Evolutionary conservation across 2,113 vertebrate species (phyloP).

Genomic region (Sarotherodon lohbergeri): DNA sequence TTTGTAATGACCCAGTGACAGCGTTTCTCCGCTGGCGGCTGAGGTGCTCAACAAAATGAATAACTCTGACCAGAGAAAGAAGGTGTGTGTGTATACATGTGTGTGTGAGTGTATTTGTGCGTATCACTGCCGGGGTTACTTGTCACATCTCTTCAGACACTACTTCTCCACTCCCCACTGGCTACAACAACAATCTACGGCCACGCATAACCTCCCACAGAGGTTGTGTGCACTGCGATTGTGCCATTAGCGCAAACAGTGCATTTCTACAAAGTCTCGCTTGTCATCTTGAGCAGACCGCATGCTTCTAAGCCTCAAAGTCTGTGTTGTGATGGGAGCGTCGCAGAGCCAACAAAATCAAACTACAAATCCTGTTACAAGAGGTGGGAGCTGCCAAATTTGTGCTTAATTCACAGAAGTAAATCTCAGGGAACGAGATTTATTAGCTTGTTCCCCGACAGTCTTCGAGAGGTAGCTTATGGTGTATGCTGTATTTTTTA

Average conservation of each 20-base stretch:
- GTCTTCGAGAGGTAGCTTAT: constrained; percentile 36
- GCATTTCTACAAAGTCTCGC: constrained; percentile 11
- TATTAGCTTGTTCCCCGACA: constrained; percentile 13
- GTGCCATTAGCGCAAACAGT: constrained; percentile 21
- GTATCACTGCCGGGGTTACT: constrained; percentile 13
- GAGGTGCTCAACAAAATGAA: constrained; percentile 60
- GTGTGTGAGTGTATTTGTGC: constrained; percentile 14
- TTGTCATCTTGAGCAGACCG: constrained; percentile 24
- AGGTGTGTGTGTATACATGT: neutral
- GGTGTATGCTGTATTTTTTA: constrained; percentile 27
- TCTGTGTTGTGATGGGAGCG: constrained; percentile 1
- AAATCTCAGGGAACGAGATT: neutral
- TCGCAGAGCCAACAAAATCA: constrained; percentile 48
- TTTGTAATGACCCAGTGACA: constrained; percentile 61
- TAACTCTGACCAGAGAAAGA: constrained; percentile 42
- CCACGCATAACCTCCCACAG: constrained; percentile 13
- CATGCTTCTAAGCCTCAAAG: constrained; percentile 28
- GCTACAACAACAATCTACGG: constrained; percentile 42
- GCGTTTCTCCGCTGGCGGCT: constrained; percentile 39
- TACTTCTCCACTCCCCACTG: constrained; percentile 21
- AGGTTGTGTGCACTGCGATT: constrained; percentile 4
- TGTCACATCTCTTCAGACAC: constrained; percentile 49
- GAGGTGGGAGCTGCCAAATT: constrained; percentile 6
- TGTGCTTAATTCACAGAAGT: constrained; percentile 28
- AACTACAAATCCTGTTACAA: neutral